phyloP scores from a whole-genome alignment of 2,113 vertebrate genomes.

The Microcebus ravelobensis region DNA sequence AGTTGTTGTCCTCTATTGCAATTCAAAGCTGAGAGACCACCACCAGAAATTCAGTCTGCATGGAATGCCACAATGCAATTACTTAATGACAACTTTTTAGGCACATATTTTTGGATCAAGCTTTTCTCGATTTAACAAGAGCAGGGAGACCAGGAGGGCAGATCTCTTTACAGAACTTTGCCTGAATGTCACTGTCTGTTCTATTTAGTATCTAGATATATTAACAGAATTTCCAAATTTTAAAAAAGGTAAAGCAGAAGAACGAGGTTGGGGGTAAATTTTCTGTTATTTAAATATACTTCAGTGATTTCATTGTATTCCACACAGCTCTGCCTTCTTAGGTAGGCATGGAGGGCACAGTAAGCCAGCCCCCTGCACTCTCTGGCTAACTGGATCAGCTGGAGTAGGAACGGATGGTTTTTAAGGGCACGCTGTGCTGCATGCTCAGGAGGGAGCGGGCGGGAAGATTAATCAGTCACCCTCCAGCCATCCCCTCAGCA shows the following conservation, averaged over 20 bases:
- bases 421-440: rapidly evolving
- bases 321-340: background rate
- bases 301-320: background rate
- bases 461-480: too few species aligned
- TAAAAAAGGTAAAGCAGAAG: background rate
- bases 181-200: background rate
- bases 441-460: background rate
- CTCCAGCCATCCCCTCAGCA: background rate
- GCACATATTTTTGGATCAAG: background rate
- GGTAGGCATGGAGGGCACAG: background rate
- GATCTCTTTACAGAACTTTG: background rate
- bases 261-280: background rate
- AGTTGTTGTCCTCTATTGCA: too few species aligned
- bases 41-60: background rate
- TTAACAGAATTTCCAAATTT: background rate
- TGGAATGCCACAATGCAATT: background rate
- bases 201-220: background rate
- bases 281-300: background rate
- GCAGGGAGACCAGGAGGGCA: background rate
- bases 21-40: background rate
- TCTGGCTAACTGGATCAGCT: rapidly evolving
- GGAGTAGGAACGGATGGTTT: background rate
- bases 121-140: background rate
- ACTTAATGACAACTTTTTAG: background rate
- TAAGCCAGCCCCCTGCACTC: rapidly evolving